Conservation (phyloP, 2,888 invertebrate genomes). For the Chromoteleia sp. region DNA sequence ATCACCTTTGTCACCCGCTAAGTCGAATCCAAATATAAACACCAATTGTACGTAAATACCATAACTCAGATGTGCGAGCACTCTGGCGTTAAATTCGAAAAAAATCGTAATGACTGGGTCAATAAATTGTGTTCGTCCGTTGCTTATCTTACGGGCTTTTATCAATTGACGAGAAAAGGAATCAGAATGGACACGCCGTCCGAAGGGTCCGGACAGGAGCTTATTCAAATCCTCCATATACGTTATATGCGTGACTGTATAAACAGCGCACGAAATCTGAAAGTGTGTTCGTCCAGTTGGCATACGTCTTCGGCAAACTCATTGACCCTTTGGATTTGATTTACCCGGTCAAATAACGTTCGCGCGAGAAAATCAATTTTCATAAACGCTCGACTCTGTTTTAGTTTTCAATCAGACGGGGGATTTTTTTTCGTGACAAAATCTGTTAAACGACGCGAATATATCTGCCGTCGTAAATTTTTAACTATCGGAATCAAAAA, state of each 20-base stretch:
- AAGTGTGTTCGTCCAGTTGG: conserved; percentile 63
- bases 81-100: conserved; percentile 78
- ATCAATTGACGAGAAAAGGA: conserved; percentile 67
- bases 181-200: conserved; percentile 67
- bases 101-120: conserved; percentile 76
- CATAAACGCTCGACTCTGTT: conserved; percentile 52
- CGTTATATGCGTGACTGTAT: conserved; percentile 54
- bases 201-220: conserved; percentile 69
- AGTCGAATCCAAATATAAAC: conserved; percentile 48
- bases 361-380: conserved; percentile 56
- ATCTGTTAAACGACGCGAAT: conserved; percentile 53
- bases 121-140: conserved; percentile 71
- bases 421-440: conserved; percentile 3
- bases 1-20: conserved; percentile 16
- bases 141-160: conserved; percentile 66
- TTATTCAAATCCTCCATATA: conserved; percentile 69
- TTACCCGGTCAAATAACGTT: conserved; percentile 56
- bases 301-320: conserved; percentile 67
- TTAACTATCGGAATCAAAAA: conserved; percentile 34
- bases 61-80: conserved; percentile 43
- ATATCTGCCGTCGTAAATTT: conserved; percentile 51
- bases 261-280: conserved; percentile 63
- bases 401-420: conserved; percentile 67
- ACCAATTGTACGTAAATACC: conserved; percentile 36
- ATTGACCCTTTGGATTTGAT: conserved; percentile 68